Evolutionary conservation across 2,888 invertebrate genomes (phyloP).

Genomic region (Athalia circularis): DNA sequence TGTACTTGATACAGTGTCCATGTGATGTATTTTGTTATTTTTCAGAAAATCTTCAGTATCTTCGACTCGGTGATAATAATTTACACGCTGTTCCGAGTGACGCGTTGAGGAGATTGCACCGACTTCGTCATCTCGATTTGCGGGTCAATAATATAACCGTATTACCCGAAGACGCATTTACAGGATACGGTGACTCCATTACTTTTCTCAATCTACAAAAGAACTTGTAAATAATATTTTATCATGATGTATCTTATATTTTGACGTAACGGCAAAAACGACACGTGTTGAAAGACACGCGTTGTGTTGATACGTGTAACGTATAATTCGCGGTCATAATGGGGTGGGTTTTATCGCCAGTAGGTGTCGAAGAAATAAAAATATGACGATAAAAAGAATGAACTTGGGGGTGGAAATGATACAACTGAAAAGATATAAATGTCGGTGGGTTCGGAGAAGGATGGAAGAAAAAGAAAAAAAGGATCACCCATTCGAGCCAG

Average conservation of each 20-base stretch:
- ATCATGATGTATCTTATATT: not conserved
- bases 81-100: conserved; percentile 90
- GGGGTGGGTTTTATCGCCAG: conserved; percentile 2
- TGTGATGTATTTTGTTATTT: conserved; percentile 50
- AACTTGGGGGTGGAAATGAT: not conserved
- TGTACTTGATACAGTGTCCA: not conserved
- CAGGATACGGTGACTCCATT: conserved; percentile 91
- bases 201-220: conserved; percentile 95
- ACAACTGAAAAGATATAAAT: not conserved
- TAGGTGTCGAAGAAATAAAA: not conserved
- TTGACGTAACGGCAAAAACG: not conserved
- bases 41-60: conserved; percentile 91
- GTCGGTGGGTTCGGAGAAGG: not conserved
- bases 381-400: not conserved
- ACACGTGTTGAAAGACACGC: not conserved
- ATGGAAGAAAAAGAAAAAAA: not conserved
- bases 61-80: conserved; percentile 92
- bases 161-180: conserved; percentile 90
- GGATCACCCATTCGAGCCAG: conserved; percentile 18
- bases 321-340: not conserved
- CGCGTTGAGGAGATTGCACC: conserved; percentile 87
- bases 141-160: conserved; percentile 91
- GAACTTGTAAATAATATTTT: conserved; percentile 83
- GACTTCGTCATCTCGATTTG: conserved; percentile 91
- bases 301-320: too few species aligned